These are phyloP conservation scores for Cynodonichthys magdalenae DNA, from an alignment of 2,797 vertebrate species.

Conservation along the genomic window DNA sequence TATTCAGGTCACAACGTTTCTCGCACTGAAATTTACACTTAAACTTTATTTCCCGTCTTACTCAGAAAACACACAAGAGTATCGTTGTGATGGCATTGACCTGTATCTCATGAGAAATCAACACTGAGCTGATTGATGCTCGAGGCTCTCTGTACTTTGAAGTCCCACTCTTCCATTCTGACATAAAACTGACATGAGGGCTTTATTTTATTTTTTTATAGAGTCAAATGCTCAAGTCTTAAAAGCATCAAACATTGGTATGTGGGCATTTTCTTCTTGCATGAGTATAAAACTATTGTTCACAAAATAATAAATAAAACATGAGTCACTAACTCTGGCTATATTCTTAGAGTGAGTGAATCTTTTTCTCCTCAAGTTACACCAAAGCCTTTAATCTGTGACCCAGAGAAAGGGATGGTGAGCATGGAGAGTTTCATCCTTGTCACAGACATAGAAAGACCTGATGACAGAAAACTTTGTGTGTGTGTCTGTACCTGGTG, in stretches of 20 bases:
- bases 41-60: neutral
- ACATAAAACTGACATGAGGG: constrained; percentile 3
- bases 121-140: constrained; percentile 73
- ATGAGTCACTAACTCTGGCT: constrained; percentile 7
- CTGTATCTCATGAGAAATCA: constrained; percentile 82
- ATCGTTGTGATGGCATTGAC: constrained; percentile 72
- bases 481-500: constrained; percentile 10
- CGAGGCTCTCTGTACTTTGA: constrained; percentile 73
- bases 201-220: too few relatives aligned
- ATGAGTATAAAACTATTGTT: constrained; percentile 7
- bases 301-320: neutral
- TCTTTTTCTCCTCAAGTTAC: constrained; percentile 67
- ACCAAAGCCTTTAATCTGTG: constrained; percentile 63
- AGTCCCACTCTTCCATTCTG: constrained; percentile 41
- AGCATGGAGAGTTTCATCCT: constrained; percentile 42
- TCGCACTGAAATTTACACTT: constrained; percentile 5
- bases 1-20: neutral
- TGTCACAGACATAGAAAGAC: constrained; percentile 45
- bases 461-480: constrained; percentile 40
- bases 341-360: constrained; percentile 36
- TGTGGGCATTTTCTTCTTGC: neutral
- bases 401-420: constrained; percentile 49
- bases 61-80: constrained; percentile 26
- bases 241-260: neutral
- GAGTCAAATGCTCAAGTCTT: neutral